A percentile compares a stretch with the other conserved stretches of the same genome.
Conservation (phyloP, 2,888 invertebrate genomes). For the Cephus pulcher region DNA sequence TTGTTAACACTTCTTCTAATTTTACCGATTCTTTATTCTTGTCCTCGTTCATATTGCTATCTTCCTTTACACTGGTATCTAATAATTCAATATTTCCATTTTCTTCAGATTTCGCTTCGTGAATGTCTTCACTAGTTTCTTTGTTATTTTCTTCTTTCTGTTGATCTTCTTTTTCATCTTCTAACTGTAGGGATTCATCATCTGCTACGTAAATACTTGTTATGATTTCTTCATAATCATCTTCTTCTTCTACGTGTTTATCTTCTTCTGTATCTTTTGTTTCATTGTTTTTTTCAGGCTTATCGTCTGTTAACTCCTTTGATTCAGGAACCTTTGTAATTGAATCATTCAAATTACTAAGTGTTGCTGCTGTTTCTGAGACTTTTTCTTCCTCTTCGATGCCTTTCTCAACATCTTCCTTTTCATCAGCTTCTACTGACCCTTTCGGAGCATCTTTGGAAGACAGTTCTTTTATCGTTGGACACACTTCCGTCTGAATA, state of each 20-base stretch:
- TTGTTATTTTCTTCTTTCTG: background rate
- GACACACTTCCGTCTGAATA: background rate
- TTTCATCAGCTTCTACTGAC: background rate
- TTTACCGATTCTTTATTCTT: background rate
- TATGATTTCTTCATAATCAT: background rate
- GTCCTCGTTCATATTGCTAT: background rate
- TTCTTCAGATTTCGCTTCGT: background rate
- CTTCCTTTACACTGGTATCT: background rate
- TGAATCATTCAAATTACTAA: background rate
- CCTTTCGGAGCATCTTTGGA: background rate
- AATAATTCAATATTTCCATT: background rate
- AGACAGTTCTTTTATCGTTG: background rate
- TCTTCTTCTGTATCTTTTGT: background rate
- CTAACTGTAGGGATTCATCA: background rate
- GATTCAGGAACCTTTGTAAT: background rate
- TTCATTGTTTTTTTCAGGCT: slow-evolving; percentile 1
- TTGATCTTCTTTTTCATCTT: background rate
- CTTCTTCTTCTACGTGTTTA: background rate
- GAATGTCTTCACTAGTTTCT: background rate
- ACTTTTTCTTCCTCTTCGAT: slow-evolving; percentile 15
- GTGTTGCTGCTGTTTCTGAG: background rate
- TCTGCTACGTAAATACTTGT: background rate
- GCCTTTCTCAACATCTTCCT: background rate
- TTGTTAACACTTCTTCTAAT: background rate
- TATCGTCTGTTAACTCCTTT: background rate